Evolutionary conservation across 2,797 vertebrate genomes (phyloP), one percentile per base, ranked within the genome.

Genomic region (Denticeps clupeoides): DNA sequence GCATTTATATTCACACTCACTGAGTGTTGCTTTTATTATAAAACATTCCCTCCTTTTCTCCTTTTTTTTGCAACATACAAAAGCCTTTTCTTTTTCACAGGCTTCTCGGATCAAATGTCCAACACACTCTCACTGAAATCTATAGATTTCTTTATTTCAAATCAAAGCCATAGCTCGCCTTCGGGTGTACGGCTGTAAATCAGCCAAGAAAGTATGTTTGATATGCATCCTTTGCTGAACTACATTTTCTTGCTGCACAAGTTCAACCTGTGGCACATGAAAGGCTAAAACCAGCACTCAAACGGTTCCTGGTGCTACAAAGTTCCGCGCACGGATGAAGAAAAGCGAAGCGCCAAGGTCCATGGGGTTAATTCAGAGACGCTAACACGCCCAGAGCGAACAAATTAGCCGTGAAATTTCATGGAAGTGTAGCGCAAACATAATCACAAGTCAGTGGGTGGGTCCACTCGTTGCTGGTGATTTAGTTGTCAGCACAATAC

Each of bases 161-260:
- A 70, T 70, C 60, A 79, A 70, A 78, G 58, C 22, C 40, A 47
- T 49, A 46, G 47, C 59, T 73, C 64, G 68, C 60, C 53, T 47
- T 49, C 60, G 64, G 69, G 74, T n/a, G n/a, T 71, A 60, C 59
- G 56, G 64, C 70, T 70, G 65, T 65, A 69, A 77, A 77, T 79
- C 69, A 71, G 50, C 60, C 47, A 63, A 66, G 67, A 76, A 77
- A 72, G 47, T 51, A 70, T 59, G 63, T 66, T 63, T 71, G 62
- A 68, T 67, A 69, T 57, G 53, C 51, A 44, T 73, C 65, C 62
- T 41, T 64, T 47, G 53, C 59, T 45, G 4, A 35, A 31, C 18
- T 38, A 16, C 33, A 35, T 21, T 19, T 56, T 70, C 31, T 45
- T 71, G 73, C 44, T 58, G 16, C n/a, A 11, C 56, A 59, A 67